phyloP scores from a whole-genome alignment of 2,888 invertebrate species.

The Phortica okadai region DNA sequence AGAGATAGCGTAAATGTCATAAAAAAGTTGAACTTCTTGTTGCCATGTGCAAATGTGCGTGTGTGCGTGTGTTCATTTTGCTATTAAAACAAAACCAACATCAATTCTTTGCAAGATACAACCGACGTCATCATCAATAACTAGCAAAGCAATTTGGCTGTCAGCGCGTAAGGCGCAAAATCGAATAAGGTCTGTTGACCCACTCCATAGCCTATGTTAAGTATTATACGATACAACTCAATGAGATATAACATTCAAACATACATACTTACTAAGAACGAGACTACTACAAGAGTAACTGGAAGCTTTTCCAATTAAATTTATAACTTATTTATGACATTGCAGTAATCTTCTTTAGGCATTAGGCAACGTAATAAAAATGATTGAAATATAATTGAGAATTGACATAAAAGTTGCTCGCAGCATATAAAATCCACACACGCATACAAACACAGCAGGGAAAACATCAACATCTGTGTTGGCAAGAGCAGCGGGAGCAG shows the following conservation, averaged over 20 bases:
- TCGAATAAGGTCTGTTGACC: neutral
- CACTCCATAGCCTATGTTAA: neutral
- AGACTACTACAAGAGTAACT: neutral
- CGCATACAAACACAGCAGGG: constrained; percentile 28
- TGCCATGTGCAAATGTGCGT: constrained; percentile 16
- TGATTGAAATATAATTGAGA: constrained; percentile 71
- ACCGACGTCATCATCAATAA: constrained; percentile 20
- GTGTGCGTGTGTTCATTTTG: constrained; percentile 23
- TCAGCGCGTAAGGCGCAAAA: constrained; percentile 20
- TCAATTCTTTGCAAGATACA: neutral
- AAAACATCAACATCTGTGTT: neutral
- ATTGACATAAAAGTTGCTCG: constrained; percentile 49
- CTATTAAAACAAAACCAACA: constrained; percentile 16
- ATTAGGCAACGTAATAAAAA: constrained; percentile 67
- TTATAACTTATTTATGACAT: constrained; percentile 61
- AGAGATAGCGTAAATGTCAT: constrained; percentile 7
- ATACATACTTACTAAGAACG: neutral
- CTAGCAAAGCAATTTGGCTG: constrained; percentile 24
- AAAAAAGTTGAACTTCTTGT: constrained; percentile 38
- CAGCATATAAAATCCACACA: constrained; percentile 19
- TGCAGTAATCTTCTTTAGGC: constrained; percentile 65
- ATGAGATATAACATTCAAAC: neutral
- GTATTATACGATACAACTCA: neutral
- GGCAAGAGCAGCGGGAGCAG: neutral
- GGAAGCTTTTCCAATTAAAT: constrained; percentile 67